Evolutionary conservation across 2,113 vertebrate species (phyloP), one percentile per base, ranked within the genome.

Genomic region (Amia ocellicauda): DNA sequence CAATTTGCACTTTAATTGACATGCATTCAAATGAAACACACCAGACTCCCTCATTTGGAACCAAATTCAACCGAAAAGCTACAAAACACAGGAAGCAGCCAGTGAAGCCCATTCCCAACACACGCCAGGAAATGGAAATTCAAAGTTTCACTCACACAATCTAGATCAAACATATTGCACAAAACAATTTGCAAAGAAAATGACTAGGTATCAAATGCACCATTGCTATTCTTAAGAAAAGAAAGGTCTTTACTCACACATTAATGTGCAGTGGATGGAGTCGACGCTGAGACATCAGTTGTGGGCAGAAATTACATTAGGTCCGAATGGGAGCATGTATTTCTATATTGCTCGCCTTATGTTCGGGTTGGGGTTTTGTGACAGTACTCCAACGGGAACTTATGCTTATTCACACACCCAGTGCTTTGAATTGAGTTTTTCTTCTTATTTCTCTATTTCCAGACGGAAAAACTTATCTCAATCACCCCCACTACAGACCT

Each of bases 231-330:
- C 11, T 36, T 5, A 36, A 36, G 31, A 36, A 36, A 36, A 36
- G 31, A 36, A 36, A 26, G 16, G 17, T 31, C 16, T 56, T 17
- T 78, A 86, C 87, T 88, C 76, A 87, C 87, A 72, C 75, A 81
- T 78, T 60, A 78, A 78, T 71, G 78, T 73, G 68, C 78, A 72
- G 74, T 78, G 77, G 71, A 58, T 73, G 79, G 52, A 78, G 78
- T 72, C 72, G 70, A 74, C 83, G 62, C 83, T 79, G 83, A 87
- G 78, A 81, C 86, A 89, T 89, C 85, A 85, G 87, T 84, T 81
- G 68, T 75, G 69, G 62, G 72, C 70, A 70, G 74, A 19, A 67
- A 13, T 69, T 62, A 76, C 61, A 77, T 73, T 74, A 70, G 75
- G 65, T 68, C 59, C 68, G 56, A 67, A 68, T 64, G 47, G 63